Base-by-base conservation (phyloP, 2,797 vertebrate species). In the Lateolabrax maculatus region DNA sequence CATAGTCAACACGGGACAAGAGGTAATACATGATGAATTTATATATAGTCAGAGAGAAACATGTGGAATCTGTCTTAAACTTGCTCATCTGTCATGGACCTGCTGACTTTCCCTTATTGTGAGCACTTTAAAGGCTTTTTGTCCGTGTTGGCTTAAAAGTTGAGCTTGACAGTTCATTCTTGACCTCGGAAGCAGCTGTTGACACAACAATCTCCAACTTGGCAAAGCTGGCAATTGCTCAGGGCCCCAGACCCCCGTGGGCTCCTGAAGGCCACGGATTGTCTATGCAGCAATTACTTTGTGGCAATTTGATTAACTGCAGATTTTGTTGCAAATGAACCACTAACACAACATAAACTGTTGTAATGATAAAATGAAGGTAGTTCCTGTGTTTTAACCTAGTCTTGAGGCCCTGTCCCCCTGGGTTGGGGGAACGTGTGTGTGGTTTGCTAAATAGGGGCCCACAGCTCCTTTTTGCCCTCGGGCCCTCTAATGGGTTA, bases 201-300 rank as follows among this genome's bases (percentile, higher is more conserved):
- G 11, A 49, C 3, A 43, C 58, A 77, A 76, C 23, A 44, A 31
- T 37, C 48, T 55, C 2, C n/a, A n/a, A n/a, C n/a, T n/a, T n/a
- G 29, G 56, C n/a, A 44, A 65, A 46, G 31, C 34, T n/a, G 65
- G 18, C 8, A n/a, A 44, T 13, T 12, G 12, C 31, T 58, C 16
- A 2, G 19, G 66, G 23, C 6, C 12, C 65, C 10, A 4, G 15
- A 52, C n/a, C 10, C 34, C 13, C 10, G 12, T 44, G 29, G n/a
- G 34, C 16, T 41, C 29, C 34, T 1, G 0, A n/a, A 41, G 27
- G 48, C 19, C 49, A n/a, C 31, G 6, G 39, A 49, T 46, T 27
- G 21, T 53, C 12, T n/a, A 6, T 23, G 29, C n/a, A 46, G 37
- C 74, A 76, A 41, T 37, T 16, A 75, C 31, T 68, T 55, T 53